Conservation (phyloP, 2,888 invertebrate species). For the Spisula subtruncata region DNA sequence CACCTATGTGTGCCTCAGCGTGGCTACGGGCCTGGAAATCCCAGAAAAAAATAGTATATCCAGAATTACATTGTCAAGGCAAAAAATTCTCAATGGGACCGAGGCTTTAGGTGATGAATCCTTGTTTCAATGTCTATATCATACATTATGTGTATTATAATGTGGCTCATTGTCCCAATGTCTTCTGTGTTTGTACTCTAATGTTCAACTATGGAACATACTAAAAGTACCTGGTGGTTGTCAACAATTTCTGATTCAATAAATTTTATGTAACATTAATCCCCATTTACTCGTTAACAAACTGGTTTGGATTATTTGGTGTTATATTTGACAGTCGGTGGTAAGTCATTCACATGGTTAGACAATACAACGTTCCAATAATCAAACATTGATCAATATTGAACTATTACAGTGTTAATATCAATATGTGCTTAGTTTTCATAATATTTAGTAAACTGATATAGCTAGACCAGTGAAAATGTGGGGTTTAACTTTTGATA, state of each 20-base stretch:
- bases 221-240: neutral
- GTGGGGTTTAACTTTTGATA: too few relatives aligned
- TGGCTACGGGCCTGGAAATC: too few relatives aligned
- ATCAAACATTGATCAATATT: neutral
- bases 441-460: neutral
- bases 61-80: too few relatives aligned
- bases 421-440: neutral
- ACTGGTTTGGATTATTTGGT: constrained; percentile 31
- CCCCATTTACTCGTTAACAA: constrained; percentile 67
- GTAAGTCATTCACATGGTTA: neutral
- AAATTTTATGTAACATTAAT: constrained; percentile 38
- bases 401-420: neutral
- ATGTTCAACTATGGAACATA: neutral
- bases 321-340: constrained; percentile 42
- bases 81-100: too few relatives aligned
- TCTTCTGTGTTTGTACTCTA: neutral
- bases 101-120: too few relatives aligned
- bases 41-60: too few relatives aligned
- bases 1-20: too few relatives aligned
- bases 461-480: neutral
- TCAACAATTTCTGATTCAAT: constrained; percentile 13
- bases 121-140: neutral
- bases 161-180: neutral
- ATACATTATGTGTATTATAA: neutral
- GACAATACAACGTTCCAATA: constrained; percentile 2